Evolutionary conservation across 2,888 invertebrate genomes (phyloP).

Genomic region (Pachydiplax longipennis): DNA sequence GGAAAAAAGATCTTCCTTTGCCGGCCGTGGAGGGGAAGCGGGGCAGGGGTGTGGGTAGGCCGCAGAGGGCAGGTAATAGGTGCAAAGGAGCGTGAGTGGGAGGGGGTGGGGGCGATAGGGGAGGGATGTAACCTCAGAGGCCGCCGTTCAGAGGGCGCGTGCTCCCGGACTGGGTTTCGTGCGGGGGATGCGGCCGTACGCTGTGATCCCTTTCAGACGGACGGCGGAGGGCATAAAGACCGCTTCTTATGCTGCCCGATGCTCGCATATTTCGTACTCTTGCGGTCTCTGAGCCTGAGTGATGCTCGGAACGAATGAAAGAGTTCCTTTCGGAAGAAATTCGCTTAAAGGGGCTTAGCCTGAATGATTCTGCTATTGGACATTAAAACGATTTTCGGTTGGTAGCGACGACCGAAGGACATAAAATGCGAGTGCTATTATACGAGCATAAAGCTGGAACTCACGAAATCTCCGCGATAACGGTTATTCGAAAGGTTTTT

Average conservation of each 20-base stretch:
- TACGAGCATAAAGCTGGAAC: too few species aligned
- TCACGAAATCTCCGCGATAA: too few species aligned
- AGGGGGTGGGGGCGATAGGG: not conserved
- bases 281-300: not conserved
- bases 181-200: not conserved
- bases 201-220: not conserved
- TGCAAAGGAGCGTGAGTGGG: not conserved
- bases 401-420: too few species aligned
- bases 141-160: not conserved
- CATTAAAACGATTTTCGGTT: too few species aligned
- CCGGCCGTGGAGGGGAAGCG: not conserved
- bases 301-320: not conserved
- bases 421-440: too few species aligned
- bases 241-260: not conserved
- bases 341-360: not conserved
- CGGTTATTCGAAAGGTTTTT: too few species aligned
- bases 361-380: not conserved
- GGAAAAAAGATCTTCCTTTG: not conserved
- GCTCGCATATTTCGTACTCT: not conserved
- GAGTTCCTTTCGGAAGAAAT: not conserved
- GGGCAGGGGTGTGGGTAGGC: not conserved
- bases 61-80: slow-evolving; percentile 1
- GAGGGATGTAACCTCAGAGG: not conserved
- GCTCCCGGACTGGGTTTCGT: not conserved
- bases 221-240: not conserved